Conservation (phyloP, 1,140 invertebrate species). For the Pteromalus puparum region DNA sequence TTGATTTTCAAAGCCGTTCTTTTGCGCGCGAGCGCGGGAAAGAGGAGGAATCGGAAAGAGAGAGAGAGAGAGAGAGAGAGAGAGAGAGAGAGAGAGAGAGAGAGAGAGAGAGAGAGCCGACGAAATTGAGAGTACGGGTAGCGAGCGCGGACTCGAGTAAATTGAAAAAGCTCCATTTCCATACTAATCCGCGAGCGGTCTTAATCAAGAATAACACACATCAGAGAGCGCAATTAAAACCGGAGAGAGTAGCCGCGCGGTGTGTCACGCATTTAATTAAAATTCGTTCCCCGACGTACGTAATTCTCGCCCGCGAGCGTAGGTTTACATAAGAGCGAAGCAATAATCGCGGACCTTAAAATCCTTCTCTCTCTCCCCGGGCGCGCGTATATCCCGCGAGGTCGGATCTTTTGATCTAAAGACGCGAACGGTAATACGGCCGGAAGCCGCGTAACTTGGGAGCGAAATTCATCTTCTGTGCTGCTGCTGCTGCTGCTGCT, state of each 20-base stretch:
- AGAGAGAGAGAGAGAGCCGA: not conserved
- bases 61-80: too few relatives aligned
- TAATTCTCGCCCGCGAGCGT: not conserved
- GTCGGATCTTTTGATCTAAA: conserved; percentile 39
- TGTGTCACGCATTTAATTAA: conserved; percentile 40
- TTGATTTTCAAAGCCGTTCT: not conserved
- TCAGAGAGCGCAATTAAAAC: conserved; percentile 29
- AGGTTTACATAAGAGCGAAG: not conserved
- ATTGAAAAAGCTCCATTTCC: conserved; percentile 10
- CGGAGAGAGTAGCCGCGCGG: not conserved
- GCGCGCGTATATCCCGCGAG: not conserved
- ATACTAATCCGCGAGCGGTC: conserved; percentile 8
- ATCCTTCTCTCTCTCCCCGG: not conserved
- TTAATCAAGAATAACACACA: conserved; percentile 39
- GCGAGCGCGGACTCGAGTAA: not conserved
- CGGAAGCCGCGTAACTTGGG: not conserved
- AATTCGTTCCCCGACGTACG: conserved; percentile 12
- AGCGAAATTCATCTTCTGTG: not conserved
- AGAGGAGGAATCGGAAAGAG: too few relatives aligned
- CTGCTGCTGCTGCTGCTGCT: too few relatives aligned
- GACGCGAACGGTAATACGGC: conserved; percentile 1
- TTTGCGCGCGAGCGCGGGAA: too few relatives aligned
- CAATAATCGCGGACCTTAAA: conserved; percentile 15
- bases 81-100: too few relatives aligned
- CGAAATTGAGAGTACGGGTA: not conserved